Conservation (phyloP, 1,140 invertebrate species). For the Cyphomyrmex costatus region DNA sequence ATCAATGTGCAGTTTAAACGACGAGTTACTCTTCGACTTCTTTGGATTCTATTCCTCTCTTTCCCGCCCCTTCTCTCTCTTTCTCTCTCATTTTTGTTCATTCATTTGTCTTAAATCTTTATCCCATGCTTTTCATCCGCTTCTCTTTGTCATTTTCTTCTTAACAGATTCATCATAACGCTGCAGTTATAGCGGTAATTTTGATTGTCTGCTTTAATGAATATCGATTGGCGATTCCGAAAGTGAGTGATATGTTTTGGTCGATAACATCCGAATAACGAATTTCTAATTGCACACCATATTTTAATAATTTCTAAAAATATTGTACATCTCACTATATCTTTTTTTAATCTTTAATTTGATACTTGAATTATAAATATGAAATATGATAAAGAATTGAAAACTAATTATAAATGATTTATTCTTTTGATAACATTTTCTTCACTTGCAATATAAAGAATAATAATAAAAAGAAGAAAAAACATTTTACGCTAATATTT, state of each 20-base stretch:
- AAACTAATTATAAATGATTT: not conserved
- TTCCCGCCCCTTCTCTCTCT: not conserved
- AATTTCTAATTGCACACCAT: constrained; percentile 31
- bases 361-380: not conserved
- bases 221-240: constrained; percentile 58
- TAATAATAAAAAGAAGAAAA: not conserved
- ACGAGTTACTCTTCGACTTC: constrained; percentile 1
- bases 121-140: not conserved
- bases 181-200: constrained; percentile 15
- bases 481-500: not conserved
- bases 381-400: not conserved
- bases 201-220: constrained; percentile 61
- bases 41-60: constrained; percentile 25
- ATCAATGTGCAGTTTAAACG: constrained; percentile 55
- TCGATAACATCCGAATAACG: constrained; percentile 10
- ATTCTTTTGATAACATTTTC: not conserved
- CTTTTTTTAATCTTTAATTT: constrained; percentile 8
- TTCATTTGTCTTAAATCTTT: not conserved
- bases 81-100: not conserved
- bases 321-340: not conserved
- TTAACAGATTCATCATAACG: constrained; percentile 2
- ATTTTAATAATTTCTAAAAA: constrained; percentile 10
- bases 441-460: not conserved
- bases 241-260: constrained; percentile 4
- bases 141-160: not conserved